Base-by-base conservation (phyloP, 2,888 invertebrate genomes). In the Chalcosyrphus nemorum region DNA sequence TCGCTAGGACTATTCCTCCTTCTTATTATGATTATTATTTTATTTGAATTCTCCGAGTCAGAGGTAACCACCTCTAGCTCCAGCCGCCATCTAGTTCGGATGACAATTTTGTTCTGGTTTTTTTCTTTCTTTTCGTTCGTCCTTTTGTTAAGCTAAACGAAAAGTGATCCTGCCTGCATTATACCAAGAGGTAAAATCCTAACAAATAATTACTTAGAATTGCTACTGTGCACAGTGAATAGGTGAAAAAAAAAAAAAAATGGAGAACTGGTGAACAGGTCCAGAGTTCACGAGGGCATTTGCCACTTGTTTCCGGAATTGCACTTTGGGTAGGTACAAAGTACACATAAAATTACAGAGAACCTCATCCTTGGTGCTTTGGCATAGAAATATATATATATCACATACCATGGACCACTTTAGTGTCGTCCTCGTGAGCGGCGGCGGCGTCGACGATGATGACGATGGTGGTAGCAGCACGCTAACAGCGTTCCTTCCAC, bases 21-120 rank as follows among this genome's bases (percentile, higher is more conserved):
- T 47, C 59, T 9, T 70, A 70, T 65, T 84, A 70, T 75, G 78
- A 78, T 82, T 84, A 75, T 84, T 84, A 84, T 84, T 82, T 82
- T 72, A 82, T 82, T 84, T 80, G 63, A 78, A 75, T 75, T 15
- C 63, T 57, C 41, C 54, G 4, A 63, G 54, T 21, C 13, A 9
- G 27, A 61, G 72, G 50, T 17, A 43, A 35, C 35, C 41, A 11
- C 11, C 17, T n/a, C n/a, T n/a, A 0, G 4, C 38, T 15, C 41
- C 5, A 4, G 35, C 4, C 2, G 2, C 21, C 47, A 17, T 35
- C 57, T n/a, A n/a, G 50, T 59, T 27, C 2, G 41, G 15, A 74
- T 70, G 68, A 81, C 74, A 80, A 57, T 71, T n/a, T n/a, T n/a
- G n/a, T n/a, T n/a, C n/a, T n/a, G n/a, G n/a, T n/a, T n/a, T n/a